A percentile compares a stretch with the other conserved stretches of the same genome.
Conservation (phyloP, 2,888 invertebrate genomes). For the Azorinus chamasolen region DNA sequence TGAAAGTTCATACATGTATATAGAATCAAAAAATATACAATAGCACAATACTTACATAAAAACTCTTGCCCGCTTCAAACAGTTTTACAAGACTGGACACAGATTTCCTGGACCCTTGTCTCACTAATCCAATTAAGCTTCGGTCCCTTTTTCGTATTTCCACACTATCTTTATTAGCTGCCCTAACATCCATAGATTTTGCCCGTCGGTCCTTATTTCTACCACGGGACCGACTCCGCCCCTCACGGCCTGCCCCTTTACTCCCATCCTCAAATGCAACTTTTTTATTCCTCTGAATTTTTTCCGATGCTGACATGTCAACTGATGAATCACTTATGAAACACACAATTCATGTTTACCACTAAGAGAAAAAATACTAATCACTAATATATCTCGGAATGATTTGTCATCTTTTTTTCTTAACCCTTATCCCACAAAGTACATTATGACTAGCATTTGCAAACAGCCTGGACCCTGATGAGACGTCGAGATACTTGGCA, state of each 20-base stretch:
- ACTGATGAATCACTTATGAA: no score
- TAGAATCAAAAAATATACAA: not conserved
- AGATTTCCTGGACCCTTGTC: slow-evolving; percentile 61
- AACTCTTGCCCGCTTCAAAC: slow-evolving; percentile 61
- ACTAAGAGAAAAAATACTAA: no score
- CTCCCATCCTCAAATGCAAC: slow-evolving; percentile 63
- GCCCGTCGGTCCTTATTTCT: slow-evolving; percentile 48
- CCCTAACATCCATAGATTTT: slow-evolving; percentile 62
- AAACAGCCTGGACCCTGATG: no score
- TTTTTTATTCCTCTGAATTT: slow-evolving; percentile 64
- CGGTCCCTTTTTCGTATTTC: slow-evolving; percentile 51
- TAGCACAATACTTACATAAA: slow-evolving; percentile 56
- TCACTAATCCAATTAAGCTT: slow-evolving; percentile 57
- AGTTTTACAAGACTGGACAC: slow-evolving; percentile 60
- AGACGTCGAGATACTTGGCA: no score
- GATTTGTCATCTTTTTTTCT: no score
- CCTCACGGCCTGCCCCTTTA: slow-evolving; percentile 39
- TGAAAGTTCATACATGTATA: no score
- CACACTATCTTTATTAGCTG: slow-evolving; percentile 31
- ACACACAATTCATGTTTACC: no score
- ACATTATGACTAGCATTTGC: no score
- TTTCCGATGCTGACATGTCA: slow-evolving; percentile 60
- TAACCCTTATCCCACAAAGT: no score
- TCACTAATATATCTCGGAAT: no score
- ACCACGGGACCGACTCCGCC: slow-evolving; percentile 52